phyloP scores from a whole-genome alignment of 2,113 vertebrate species.

The Hemiscyllium ocellatum region DNA sequence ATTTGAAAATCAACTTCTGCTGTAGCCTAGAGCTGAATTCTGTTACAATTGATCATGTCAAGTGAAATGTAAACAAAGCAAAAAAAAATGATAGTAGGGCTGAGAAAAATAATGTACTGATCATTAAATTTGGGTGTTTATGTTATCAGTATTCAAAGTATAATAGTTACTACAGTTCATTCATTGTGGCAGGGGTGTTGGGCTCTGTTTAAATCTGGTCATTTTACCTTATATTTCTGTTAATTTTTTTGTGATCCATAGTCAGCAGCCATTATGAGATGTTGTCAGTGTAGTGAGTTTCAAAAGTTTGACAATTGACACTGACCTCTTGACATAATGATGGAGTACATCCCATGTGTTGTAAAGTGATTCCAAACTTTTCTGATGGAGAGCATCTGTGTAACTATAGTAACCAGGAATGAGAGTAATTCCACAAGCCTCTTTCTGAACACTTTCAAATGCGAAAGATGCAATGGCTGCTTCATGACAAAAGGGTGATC shows the following conservation, averaged over 20 bases:
- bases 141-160: background rate
- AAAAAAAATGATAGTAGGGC: background rate
- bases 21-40: background rate
- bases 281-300: too few relatives aligned
- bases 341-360: too few relatives aligned
- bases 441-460: too few relatives aligned
- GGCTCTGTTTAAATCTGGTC: background rate
- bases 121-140: background rate
- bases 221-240: background rate
- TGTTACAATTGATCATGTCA: background rate
- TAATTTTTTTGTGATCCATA: background rate
- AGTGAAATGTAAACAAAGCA: background rate
- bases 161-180: background rate
- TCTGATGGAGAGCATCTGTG: too few relatives aligned
- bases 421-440: too few relatives aligned
- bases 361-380: too few relatives aligned
- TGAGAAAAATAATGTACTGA: background rate
- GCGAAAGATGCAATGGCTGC: background rate
- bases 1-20: background rate
- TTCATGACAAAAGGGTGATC: background rate
- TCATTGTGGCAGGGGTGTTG: background rate
- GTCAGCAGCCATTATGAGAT: too few relatives aligned
- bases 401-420: too few relatives aligned
- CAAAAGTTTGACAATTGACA: too few relatives aligned
- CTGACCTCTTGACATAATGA: too few relatives aligned